Evolutionary conservation across 2,113 vertebrate species (phyloP), one percentile per base, ranked within the genome.

Genomic region (Apus apus): DNA sequence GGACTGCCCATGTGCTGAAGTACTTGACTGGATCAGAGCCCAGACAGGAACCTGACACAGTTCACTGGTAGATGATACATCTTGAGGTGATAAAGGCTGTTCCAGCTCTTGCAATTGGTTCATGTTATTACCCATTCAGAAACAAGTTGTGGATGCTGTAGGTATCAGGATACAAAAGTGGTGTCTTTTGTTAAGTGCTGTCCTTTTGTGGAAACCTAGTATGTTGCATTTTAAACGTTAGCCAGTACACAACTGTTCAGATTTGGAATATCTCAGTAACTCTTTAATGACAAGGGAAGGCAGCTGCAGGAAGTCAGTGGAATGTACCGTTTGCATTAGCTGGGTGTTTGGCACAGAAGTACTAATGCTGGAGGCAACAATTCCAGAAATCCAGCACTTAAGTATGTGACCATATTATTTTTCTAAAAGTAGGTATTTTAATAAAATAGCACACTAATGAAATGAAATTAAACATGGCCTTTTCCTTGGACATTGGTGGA

Each of bases 241-340:
- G 3, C 7, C 65, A 51, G 76, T 13, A 45, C 62, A 67, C n/a
- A 45, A 65, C 54, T 16, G 65, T 62, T 85, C 79, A 65, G 73
- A 71, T 93, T 96, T 90, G 90, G 87, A 90, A 93, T 92, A 93
- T 96, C 93, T 90, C 70, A 40, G 90, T 79, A 96, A 90, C 80
- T 88, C 73, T 84, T 92, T 72, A n/a, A 22, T 78, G 94, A 87
- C 38, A 56, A 58, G 74, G 50, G 46, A 57, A 46, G 82, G 70
- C 70, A 82, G 81, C 85, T 95, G 86, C 93, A 90, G 57, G 9
- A 85, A 57, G 74, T 67, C 74, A 1, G 30, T 50, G 58, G 70
- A 43, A 77, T 76, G 6, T 6, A 57, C 68, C 34, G 5, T 90
- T 83, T 77, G 53, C 53, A 29, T 51, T 67, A 85, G 54, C 79